Percentiles rank a stretch among this genome's conserved stretches.
These are phyloP conservation scores for Macrosteles quadrilineatus DNA, from an alignment of 1,140 invertebrate species.

Conservation along the genomic window DNA sequence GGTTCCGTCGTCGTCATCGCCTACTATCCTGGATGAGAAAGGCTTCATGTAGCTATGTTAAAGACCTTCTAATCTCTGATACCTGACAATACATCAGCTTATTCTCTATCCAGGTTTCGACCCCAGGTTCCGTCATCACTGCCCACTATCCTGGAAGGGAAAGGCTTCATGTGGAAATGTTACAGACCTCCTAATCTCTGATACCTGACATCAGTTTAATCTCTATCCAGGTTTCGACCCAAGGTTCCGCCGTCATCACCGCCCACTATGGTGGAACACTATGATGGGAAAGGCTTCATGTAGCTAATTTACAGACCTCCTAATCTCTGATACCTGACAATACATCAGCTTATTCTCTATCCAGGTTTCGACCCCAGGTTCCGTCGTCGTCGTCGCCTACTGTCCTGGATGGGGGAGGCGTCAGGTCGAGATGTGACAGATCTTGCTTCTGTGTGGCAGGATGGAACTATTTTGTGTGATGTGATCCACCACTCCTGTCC, in stretches of 20 bases:
- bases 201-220: no score
- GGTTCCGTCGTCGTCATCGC: conserved; percentile 50
- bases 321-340: no score
- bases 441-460: conserved; percentile 54
- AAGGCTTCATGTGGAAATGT: conserved; percentile 49
- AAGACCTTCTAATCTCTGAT: no score
- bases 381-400: conserved; percentile 49
- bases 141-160: conserved; percentile 52
- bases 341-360: no score
- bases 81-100: no score
- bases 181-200: no score
- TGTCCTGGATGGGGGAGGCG: conserved; percentile 52
- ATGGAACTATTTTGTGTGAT: conserved; percentile 59
- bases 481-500: conserved; percentile 57
- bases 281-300: conserved; percentile 50
- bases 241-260: conserved; percentile 51
- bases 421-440: conserved; percentile 46
- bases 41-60: conserved; percentile 47
- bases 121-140: conserved; percentile 50
- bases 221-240: conserved; percentile 53
- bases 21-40: conserved; percentile 53
- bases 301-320: conserved; percentile 42
- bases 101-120: conserved; percentile 54
- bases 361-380: conserved; percentile 53
- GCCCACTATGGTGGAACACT: conserved; percentile 53